Evolutionary conservation across 1,140 invertebrate species (phyloP).

Genomic region (Aethina tumida): DNA sequence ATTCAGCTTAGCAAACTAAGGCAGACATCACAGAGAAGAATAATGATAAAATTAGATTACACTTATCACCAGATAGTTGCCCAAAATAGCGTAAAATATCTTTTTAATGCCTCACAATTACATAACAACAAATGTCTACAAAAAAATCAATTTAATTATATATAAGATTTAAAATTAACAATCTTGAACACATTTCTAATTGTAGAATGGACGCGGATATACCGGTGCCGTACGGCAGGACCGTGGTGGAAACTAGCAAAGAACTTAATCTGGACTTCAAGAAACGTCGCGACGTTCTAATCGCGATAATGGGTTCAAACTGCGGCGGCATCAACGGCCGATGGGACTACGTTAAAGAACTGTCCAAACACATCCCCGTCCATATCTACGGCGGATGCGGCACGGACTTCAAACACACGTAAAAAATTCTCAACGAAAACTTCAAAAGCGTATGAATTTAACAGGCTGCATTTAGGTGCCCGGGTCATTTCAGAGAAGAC

Average conservation of each 20-base stretch:
- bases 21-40: too few relatives aligned
- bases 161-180: too few relatives aligned
- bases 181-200: too few relatives aligned
- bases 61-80: too few relatives aligned
- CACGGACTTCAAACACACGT: slow-evolving; percentile 28
- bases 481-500: slow-evolving; percentile 47
- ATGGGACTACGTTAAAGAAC: slow-evolving; percentile 47
- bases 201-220: slow-evolving; percentile 53
- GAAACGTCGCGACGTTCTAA: slow-evolving; percentile 38
- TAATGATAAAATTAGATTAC: too few relatives aligned
- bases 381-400: slow-evolving; percentile 49
- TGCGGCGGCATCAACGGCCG: slow-evolving; percentile 44
- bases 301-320: slow-evolving; percentile 53
- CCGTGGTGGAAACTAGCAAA: slow-evolving; percentile 28
- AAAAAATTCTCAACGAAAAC: slow-evolving; percentile 5
- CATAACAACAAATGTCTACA: too few relatives aligned
- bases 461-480: slow-evolving; percentile 41
- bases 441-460: slow-evolving; percentile 1
- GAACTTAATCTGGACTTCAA: slow-evolving; percentile 1
- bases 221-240: slow-evolving; percentile 57
- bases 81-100: too few relatives aligned
- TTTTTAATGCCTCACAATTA: too few relatives aligned
- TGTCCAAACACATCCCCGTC: slow-evolving; percentile 44
- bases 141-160: too few relatives aligned
- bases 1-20: too few relatives aligned